Evolutionary conservation across 2,797 vertebrate genomes (phyloP), one percentile per base, ranked within the genome.

Genomic region (Aviceda cuculoides): DNA sequence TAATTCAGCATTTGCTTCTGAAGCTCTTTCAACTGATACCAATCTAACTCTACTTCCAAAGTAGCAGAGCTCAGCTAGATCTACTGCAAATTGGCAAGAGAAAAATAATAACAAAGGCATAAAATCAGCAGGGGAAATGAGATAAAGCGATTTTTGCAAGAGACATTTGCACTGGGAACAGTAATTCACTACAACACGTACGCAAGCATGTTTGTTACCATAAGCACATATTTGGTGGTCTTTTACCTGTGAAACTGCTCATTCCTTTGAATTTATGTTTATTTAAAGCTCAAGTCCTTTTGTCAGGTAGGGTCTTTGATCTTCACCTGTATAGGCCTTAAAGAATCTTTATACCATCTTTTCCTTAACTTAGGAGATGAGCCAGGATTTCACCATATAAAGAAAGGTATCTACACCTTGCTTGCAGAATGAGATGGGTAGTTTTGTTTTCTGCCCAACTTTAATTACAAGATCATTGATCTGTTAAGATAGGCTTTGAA

Each of bases 181-280:
- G 13, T 11, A 9, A 74, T 62, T 82, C 39, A 37, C 37, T 56
- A 10, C 24, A 75, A 50, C 6, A 61, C 6, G 4, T 2, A 28
- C 10, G 9, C 20, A 61, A 37, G 3, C 1, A 2, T 0, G 1
- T 15, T 49, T 56, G 9, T 22, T 59, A 35, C 10, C 35, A 19
- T 24, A 31, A 40, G 7, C 7, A 40, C 46, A 6, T 4, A 7
- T 29, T 47, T n/a, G 1, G 2, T 20, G 4, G 14, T 50, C 37
- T 68, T 73, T 35, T 35, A 73, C 19, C 7, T 15, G 4, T 20
- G 14, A 40, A 73, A 24, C 4, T 20, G 10, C 11, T 44, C 13
- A 6, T 19, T 46, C 78, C 13, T 40, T 67, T 35, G 35, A 88
- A 63, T 21, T 53, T 5, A 2, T 40, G 6, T 33, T 75, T 61